Evolutionary conservation across 2,797 vertebrate species (phyloP).

Genomic region (Rachycentron canadum): DNA sequence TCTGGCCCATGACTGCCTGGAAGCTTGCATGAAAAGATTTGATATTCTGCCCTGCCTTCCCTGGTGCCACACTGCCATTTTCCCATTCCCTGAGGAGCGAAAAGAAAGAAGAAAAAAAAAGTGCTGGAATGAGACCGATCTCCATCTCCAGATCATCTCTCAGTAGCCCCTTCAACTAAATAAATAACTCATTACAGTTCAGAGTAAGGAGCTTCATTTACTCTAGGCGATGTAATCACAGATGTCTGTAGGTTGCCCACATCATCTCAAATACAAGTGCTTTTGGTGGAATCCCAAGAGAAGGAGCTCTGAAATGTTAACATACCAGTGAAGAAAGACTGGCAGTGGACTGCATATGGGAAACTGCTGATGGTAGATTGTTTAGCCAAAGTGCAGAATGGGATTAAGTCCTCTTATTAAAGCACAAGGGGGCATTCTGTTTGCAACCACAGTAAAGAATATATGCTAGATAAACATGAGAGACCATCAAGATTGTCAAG

Average conservation of each 20-base stretch:
- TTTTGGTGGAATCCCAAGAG: slow-evolving; percentile 81
- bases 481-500: slow-evolving; percentile 9
- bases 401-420: slow-evolving; percentile 25
- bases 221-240: slow-evolving; percentile 84
- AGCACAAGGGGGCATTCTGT: slow-evolving; percentile 20
- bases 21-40: slow-evolving; percentile 79
- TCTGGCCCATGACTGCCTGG: slow-evolving; percentile 62
- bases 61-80: slow-evolving; percentile 86
- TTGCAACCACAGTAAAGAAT: slow-evolving; percentile 6
- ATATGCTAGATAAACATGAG: slow-evolving; percentile 16
- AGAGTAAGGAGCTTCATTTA: slow-evolving; percentile 86
- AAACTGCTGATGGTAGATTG: slow-evolving; percentile 59
- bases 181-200: slow-evolving; percentile 90
- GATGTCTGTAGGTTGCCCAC: slow-evolving; percentile 80
- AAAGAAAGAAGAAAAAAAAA: slow-evolving; percentile 19
- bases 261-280: slow-evolving; percentile 78
- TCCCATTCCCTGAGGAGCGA: slow-evolving; percentile 76
- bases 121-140: slow-evolving; percentile 78
- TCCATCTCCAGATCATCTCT: slow-evolving; percentile 88
- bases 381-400: background rate
- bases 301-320: slow-evolving; percentile 73
- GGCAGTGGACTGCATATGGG: slow-evolving; percentile 57
- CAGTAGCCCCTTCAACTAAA: slow-evolving; percentile 84
- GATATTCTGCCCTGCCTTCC: slow-evolving; percentile 77
- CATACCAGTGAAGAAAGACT: slow-evolving; percentile 64